These are phyloP conservation scores for Xyliphius kryptos DNA, from an alignment of 2,113 vertebrate genomes.

Conservation along the genomic window DNA sequence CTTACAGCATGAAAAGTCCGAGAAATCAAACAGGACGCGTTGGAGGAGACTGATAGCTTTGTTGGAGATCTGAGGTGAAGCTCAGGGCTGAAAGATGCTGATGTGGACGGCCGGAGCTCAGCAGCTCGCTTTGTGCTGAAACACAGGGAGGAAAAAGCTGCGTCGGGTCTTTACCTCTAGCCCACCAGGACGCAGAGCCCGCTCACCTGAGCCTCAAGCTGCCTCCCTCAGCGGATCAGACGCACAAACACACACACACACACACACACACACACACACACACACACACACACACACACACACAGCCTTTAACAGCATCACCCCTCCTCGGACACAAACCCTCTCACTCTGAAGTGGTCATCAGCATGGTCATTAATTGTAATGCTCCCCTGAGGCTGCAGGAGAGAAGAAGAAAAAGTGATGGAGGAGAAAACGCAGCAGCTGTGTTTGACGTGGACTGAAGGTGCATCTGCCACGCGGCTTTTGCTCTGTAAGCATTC, in stretches of 20 bases:
- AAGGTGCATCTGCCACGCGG: background rate
- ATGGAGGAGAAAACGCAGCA: slow-evolving; percentile 8
- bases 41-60: background rate
- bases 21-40: slow-evolving; percentile 9
- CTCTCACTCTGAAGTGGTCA: slow-evolving; percentile 42
- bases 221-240: slow-evolving; percentile 48
- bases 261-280: slow-evolving; percentile 29
- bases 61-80: slow-evolving; percentile 16
- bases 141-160: slow-evolving; percentile 61
- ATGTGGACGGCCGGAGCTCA: slow-evolving; percentile 51
- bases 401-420: slow-evolving; percentile 27
- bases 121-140: slow-evolving; percentile 64
- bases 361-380: slow-evolving; percentile 61
- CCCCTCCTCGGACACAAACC: slow-evolving; percentile 29
- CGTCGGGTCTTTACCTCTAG: slow-evolving; percentile 47
- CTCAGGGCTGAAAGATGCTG: slow-evolving; percentile 58
- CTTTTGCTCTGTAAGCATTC: slow-evolving; percentile 50
- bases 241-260: slow-evolving; percentile 30
- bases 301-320: slow-evolving; percentile 29
- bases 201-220: slow-evolving; percentile 41
- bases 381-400: slow-evolving; percentile 44
- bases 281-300: slow-evolving; percentile 32
- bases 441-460: background rate
- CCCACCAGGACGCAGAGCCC: slow-evolving; percentile 31
- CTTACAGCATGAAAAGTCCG: slow-evolving; percentile 6